phyloP scores from a whole-genome alignment of 2,888 invertebrate species.

The Tromatobia lineatoria region DNA sequence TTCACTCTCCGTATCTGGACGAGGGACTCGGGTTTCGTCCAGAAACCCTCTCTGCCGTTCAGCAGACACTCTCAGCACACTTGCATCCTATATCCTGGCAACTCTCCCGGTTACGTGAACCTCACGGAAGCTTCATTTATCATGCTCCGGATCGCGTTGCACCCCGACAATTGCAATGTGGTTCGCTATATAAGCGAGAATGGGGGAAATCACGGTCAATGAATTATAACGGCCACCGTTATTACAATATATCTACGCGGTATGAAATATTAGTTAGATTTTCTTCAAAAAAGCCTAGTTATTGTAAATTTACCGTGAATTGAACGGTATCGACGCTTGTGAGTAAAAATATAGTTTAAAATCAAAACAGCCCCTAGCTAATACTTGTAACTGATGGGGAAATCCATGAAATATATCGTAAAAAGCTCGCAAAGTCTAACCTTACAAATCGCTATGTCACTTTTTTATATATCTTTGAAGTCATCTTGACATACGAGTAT shows the following conservation, averaged over 20 bases:
- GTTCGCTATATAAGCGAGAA: constrained; percentile 33
- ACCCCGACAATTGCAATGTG: constrained; percentile 76
- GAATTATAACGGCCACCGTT: background rate
- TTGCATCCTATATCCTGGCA: constrained; percentile 56
- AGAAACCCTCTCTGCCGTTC: constrained; percentile 56
- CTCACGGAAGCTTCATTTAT: constrained; percentile 76
- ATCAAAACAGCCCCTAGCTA: background rate
- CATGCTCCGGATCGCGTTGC: constrained; percentile 78
- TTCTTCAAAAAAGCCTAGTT: background rate
- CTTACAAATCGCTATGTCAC: too few species aligned
- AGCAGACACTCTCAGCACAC: constrained; percentile 38
- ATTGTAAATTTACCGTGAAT: background rate
- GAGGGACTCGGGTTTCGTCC: constrained; percentile 69
- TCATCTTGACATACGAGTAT: too few species aligned
- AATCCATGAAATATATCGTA: background rate
- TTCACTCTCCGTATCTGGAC: constrained; percentile 53
- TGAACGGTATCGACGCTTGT: background rate
- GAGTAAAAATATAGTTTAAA: background rate
- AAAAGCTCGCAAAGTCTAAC: too few species aligned
- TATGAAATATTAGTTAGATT: background rate
- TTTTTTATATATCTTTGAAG: too few species aligned
- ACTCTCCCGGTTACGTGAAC: constrained; percentile 52
- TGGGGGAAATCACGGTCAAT: background rate
- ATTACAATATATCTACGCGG: background rate
- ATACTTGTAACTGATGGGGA: background rate